phyloP scores from a whole-genome alignment of 2,797 vertebrate species.

The Pempheris klunzingeri region DNA sequence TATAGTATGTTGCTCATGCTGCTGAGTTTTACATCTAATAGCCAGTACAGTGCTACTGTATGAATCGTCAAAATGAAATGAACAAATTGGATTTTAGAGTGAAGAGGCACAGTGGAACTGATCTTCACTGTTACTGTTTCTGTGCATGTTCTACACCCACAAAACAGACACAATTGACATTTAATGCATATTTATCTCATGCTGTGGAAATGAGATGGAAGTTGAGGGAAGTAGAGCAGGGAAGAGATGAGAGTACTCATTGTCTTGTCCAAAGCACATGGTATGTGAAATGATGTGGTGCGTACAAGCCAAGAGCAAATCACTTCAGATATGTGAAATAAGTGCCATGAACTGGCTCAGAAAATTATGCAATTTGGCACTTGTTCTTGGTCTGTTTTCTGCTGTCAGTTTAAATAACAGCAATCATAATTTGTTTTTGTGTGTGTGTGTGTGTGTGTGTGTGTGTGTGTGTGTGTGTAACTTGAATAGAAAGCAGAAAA shows the following conservation, averaged over 20 bases:
- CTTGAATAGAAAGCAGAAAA: constrained; percentile 35
- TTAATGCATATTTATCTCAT: constrained; percentile 11
- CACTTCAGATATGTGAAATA: constrained; percentile 48
- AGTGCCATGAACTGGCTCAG: constrained; percentile 48
- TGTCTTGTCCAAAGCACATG: constrained; percentile 66
- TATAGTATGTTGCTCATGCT: constrained; percentile 36
- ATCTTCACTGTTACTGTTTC: neutral
- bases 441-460: too few species aligned
- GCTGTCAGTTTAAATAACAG: constrained; percentile 11
- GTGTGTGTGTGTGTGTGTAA: neutral
- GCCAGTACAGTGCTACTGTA: constrained; percentile 27
- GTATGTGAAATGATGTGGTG: constrained; percentile 59
- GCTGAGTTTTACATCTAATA: constrained; percentile 39
- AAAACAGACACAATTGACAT: constrained; percentile 3
- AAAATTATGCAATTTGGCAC: constrained; percentile 42
- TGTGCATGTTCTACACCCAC: neutral
- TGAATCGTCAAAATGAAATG: constrained; percentile 12
- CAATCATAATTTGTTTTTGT: neutral
- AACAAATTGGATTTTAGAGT: constrained; percentile 28
- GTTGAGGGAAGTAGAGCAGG: constrained; percentile 35
- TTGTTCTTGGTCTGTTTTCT: constrained; percentile 33
- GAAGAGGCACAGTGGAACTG: neutral
- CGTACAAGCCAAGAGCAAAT: constrained; percentile 47
- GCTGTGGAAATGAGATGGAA: constrained; percentile 52
- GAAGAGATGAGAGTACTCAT: constrained; percentile 54